phyloP scores from a whole-genome alignment of 2,888 invertebrate genomes.

The Scaptomyza tumidula region DNA sequence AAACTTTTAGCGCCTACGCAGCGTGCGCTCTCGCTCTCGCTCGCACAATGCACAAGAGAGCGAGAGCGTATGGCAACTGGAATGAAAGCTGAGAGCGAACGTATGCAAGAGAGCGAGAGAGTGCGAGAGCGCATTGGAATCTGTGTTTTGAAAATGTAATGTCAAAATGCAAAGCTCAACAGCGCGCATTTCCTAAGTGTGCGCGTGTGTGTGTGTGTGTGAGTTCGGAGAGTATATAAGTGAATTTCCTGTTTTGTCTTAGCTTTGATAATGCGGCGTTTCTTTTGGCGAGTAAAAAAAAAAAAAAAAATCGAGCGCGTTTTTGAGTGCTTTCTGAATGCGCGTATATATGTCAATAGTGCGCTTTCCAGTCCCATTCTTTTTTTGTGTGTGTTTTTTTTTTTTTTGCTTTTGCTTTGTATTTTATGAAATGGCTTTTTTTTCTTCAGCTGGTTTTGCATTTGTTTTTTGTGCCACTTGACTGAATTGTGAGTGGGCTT shows the following conservation, averaged over 20 bases:
- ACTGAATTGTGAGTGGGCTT: constrained; percentile 66
- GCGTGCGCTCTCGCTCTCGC: constrained; percentile 2
- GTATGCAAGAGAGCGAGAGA: constrained; percentile 4
- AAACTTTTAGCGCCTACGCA: constrained; percentile 31
- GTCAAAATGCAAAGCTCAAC: constrained; percentile 78
- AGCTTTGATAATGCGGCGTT: constrained; percentile 75
- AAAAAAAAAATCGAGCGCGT: constrained; percentile 29
- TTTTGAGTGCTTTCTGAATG: constrained; percentile 58
- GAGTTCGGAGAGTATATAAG: constrained; percentile 61
- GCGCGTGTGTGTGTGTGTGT: constrained; percentile 22
- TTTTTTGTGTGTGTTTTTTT: constrained; percentile 34
- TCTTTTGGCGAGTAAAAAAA: constrained; percentile 42
- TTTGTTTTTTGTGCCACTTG: constrained; percentile 66
- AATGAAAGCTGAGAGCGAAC: constrained; percentile 34
- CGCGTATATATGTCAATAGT: constrained; percentile 83
- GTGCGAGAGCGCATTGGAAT: constrained; percentile 53
- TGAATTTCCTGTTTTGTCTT: constrained; percentile 79
- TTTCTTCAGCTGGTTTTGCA: constrained; percentile 56
- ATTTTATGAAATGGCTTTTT: constrained; percentile 29
- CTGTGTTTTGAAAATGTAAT: constrained; percentile 76
- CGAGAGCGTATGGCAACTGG: constrained; percentile 26
- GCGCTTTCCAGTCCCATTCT: constrained; percentile 81
- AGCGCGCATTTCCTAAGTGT: constrained; percentile 68
- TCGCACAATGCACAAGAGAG: not conserved
- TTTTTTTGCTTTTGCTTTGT: constrained; percentile 36